A percentile compares a stretch with the other conserved stretches of the same genome.
Conservation (phyloP, 2,113 vertebrate species). For the Egretta garzetta region DNA sequence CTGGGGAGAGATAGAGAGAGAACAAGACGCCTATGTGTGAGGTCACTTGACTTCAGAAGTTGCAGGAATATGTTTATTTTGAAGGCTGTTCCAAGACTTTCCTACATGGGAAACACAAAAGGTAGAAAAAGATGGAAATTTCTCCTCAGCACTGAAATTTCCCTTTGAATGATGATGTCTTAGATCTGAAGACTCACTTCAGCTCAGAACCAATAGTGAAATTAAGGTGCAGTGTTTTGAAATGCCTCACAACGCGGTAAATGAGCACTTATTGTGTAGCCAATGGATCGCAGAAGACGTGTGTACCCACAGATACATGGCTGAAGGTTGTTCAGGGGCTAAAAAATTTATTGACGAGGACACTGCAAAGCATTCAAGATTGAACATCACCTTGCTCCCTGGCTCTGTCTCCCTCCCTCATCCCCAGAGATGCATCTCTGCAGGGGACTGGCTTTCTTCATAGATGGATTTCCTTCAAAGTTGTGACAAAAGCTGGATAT, state of each 20-base stretch:
- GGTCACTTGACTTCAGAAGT: neutral
- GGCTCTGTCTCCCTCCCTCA: neutral
- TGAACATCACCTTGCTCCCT: neutral
- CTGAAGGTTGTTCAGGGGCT: neutral
- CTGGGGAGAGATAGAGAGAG: neutral
- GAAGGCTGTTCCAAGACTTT: neutral
- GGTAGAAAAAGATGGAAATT: neutral
- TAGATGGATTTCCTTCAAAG: neutral
- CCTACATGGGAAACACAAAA: neutral
- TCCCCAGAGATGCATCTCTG: neutral
- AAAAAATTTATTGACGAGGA: neutral
- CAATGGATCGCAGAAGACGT: fast-evolving
- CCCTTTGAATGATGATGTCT: neutral
- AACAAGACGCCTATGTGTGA: neutral
- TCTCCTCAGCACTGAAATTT: neutral
- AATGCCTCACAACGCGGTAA: neutral
- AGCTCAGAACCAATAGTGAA: neutral
- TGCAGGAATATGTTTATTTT: neutral
- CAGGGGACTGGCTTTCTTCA: neutral
- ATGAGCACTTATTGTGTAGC: neutral
- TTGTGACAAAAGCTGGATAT: neutral
- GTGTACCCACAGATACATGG: neutral
- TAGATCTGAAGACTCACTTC: neutral
- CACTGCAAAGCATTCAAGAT: neutral
- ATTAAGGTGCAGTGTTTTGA: neutral